Conservation (phyloP, 2,888 invertebrate species). For the Thymelicus lineola region DNA sequence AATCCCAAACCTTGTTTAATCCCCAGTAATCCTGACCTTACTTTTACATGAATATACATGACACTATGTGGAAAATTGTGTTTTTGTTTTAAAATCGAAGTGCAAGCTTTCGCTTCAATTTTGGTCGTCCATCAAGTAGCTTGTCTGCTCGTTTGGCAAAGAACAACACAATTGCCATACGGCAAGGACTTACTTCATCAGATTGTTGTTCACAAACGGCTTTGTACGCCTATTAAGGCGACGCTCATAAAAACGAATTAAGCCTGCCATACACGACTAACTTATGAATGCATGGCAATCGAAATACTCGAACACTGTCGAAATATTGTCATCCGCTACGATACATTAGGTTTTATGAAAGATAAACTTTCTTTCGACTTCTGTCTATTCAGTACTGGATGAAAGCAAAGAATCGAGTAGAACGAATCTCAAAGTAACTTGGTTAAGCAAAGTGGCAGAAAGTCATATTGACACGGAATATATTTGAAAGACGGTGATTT, state of each 20-base stretch:
- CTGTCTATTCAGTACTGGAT: background rate
- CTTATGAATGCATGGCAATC: conserved; percentile 8
- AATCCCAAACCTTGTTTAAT: no score
- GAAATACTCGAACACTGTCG: conserved; percentile 3
- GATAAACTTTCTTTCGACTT: background rate
- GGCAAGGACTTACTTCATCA: no score
- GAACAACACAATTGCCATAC: no score
- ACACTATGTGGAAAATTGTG: no score
- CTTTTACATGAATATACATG: no score
- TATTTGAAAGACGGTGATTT: background rate
- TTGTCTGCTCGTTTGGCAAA: no score
- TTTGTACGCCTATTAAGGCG: background rate
- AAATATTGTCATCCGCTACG: conserved; percentile 1
- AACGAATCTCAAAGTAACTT: background rate
- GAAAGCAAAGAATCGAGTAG: background rate
- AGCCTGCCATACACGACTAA: conserved; percentile 1
- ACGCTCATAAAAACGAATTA: conserved; percentile 13
- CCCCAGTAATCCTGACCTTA: no score
- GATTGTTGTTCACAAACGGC: no score
- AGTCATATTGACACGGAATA: background rate
- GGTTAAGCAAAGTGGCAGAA: background rate
- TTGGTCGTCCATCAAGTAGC: no score
- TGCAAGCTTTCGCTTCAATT: no score
- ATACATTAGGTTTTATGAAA: conserved; percentile 15
- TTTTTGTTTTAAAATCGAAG: no score